Evolutionary conservation across 2,113 vertebrate genomes (phyloP).

Genomic region (Hippocampus comes): DNA sequence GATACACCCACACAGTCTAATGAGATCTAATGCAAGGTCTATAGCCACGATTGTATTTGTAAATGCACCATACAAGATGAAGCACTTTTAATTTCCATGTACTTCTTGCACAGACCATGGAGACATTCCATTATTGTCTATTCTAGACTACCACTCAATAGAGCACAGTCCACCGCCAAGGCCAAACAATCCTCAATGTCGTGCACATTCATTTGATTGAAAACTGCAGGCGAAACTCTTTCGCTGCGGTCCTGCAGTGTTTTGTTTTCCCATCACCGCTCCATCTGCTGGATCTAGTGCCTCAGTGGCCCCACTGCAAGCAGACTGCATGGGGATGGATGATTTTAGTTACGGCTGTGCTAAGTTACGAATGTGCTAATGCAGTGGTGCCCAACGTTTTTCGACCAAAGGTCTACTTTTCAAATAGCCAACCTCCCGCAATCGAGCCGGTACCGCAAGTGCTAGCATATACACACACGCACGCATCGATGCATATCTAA

Average conservation of each 20-base stretch:
- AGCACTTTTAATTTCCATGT: not conserved
- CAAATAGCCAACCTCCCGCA: too few relatives aligned
- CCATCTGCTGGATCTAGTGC: not conserved
- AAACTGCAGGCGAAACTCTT: not conserved
- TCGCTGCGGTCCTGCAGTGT: not conserved
- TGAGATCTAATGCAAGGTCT: not conserved
- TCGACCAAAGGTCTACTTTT: too few relatives aligned
- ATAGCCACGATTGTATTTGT: not conserved
- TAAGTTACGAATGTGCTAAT: too few relatives aligned
- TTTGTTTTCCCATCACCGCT: not conserved
- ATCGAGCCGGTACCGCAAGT: too few relatives aligned
- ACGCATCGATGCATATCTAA: too few relatives aligned
- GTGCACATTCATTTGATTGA: not conserved
- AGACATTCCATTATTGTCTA: not conserved
- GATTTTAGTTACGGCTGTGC: too few relatives aligned
- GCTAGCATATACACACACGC: too few relatives aligned
- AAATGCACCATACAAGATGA: not conserved
- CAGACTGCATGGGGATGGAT: not conserved
- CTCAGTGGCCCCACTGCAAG: not conserved
- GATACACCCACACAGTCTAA: not conserved
- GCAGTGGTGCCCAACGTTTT: too few relatives aligned
- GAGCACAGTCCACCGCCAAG: not conserved
- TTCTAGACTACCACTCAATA: not conserved
- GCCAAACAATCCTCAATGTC: not conserved
- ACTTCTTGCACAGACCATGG: not conserved